Evolutionary conservation across 53 echinoderm and acorn worm species (phyloP).

Genomic region (Crossaster papposus): DNA sequence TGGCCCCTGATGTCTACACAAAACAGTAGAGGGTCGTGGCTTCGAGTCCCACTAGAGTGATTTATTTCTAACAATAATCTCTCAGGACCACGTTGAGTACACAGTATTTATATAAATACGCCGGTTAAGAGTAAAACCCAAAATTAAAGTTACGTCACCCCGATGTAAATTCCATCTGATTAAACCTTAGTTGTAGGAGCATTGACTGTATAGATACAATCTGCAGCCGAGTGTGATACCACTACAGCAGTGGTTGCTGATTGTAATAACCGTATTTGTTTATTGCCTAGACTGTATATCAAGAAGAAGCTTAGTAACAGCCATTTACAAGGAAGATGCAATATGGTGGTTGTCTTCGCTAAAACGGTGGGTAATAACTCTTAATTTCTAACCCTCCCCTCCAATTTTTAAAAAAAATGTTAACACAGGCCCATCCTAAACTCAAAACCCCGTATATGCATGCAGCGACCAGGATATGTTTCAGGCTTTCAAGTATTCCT

Average conservation of each 20-base stretch:
- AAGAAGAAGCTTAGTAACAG: constrained; percentile 83
- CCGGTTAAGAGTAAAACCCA: no score
- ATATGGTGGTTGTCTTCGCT: constrained; percentile 69
- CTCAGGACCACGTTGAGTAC: no score
- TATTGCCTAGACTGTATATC: constrained; percentile 74
- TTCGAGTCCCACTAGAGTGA: no score
- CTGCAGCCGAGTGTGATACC: background rate
- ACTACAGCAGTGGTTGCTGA: background rate
- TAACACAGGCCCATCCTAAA: no score
- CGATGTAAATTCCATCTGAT: background rate
- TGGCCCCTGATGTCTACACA: no score
- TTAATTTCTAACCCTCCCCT: background rate
- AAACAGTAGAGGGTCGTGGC: no score
- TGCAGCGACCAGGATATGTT: background rate
- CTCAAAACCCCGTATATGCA: background rate
- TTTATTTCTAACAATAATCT: no score
- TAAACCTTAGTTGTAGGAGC: background rate
- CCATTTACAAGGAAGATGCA: constrained; percentile 60
- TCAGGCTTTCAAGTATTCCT: no score
- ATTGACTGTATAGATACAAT: no score
- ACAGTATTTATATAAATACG: no score
- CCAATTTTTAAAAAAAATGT: no score
- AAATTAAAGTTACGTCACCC: no score
- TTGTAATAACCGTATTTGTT: background rate
- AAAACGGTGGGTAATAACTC: constrained; percentile 70